Evolutionary conservation across 2,113 vertebrate species (phyloP), one percentile per base, ranked within the genome.

Genomic region (Heterochromis multidens): DNA sequence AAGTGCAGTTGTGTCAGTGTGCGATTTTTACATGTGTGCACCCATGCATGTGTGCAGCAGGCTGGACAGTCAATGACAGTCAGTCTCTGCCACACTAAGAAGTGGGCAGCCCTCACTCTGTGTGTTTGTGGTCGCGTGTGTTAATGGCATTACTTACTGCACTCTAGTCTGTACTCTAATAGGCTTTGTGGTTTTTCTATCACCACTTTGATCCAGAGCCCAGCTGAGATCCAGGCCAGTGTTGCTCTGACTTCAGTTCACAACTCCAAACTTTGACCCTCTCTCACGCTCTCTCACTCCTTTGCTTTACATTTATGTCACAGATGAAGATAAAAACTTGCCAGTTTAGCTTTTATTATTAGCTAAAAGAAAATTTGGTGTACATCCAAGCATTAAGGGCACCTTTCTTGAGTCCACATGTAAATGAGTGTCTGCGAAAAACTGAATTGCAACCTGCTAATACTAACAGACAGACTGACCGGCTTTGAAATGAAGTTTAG

Each of bases 121-220:
- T 40, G 3, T 65, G 19, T 43, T n/a, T 67, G 63, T 11, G 57
- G n/a, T n/a, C n/a, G n/a, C 52, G 56, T 74, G 43, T 16, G 6
- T 31, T 81, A 81, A 82, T 86, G 63, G 88, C 77, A 29, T 90
- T 90, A 92, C 86, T 87, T 54, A 2, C 82, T 89, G 58, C 78
- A 80, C 87, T 90, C 54, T 43, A 23, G 80, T 88, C 77, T 87
- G 59, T 33, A 52, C 80, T 87, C 58, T 92, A 90, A 92, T 89
- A 82, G 84, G 89, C 91, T 92, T 91, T 88, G 78, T 83, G 70
- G 23, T 72, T 76, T 80, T 83, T 63, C 82, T 77, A 61, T 65
- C 62, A 12, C 40, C 37, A 5, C 63, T 81, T 79, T 27, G 79
- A 85, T 85, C 80, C 63, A 67, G 78, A 70, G 67, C 31, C 31